These are phyloP conservation scores for Piaya cayana DNA, from an alignment of 2,113 vertebrate species.

Conservation along the genomic window DNA sequence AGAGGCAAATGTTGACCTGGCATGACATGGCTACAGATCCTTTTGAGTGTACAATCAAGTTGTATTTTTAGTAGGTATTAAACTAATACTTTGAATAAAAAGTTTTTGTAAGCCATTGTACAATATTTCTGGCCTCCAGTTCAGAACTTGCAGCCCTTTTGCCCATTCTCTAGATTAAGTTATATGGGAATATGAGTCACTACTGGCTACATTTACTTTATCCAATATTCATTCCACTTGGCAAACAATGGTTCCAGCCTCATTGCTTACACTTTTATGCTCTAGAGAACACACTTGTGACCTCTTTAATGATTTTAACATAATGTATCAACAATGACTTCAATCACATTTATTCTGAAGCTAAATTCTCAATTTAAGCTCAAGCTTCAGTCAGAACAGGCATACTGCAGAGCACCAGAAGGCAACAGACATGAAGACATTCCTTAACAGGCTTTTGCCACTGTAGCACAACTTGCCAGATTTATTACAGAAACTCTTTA, in stretches of 20 bases:
- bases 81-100: not conserved
- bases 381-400: not conserved
- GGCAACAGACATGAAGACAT: not conserved
- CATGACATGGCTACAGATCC: not conserved
- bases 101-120: not conserved
- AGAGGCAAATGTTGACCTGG: not conserved
- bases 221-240: not conserved
- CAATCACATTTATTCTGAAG: not conserved
- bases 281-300: not conserved
- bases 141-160: not conserved
- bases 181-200: not conserved
- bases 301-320: not conserved
- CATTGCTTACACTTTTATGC: not conserved
- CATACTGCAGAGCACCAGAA: not conserved
- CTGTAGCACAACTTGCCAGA: not conserved
- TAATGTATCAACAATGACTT: not conserved
- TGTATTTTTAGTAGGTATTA: not conserved
- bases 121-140: not conserved
- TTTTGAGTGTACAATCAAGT: not conserved
- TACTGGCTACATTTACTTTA: not conserved
- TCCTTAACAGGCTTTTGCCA: not conserved
- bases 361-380: not conserved
- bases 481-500: not conserved
- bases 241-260: not conserved
- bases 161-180: not conserved